phyloP scores from a whole-genome alignment of 2,113 vertebrate species.

The Tonatia bakeri region DNA sequence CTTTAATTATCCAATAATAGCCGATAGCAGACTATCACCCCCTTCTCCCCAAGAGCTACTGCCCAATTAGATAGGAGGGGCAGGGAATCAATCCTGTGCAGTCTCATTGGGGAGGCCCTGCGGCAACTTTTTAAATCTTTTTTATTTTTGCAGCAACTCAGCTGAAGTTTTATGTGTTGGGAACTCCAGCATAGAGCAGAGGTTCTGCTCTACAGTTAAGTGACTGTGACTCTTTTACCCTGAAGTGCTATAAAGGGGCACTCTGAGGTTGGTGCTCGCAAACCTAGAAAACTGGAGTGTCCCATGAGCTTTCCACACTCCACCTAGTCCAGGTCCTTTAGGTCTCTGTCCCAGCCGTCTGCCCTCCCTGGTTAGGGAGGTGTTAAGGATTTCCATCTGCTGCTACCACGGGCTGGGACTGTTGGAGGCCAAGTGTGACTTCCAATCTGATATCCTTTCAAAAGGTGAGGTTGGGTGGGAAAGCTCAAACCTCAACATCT shows the following conservation, averaged over 20 bases:
- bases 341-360: not conserved
- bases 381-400: not conserved
- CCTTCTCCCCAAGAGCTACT: not conserved
- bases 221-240: not conserved
- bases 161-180: rapidly evolving
- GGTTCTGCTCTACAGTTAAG: not conserved
- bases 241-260: not conserved
- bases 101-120: not conserved
- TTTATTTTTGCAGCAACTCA: rapidly evolving
- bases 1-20: not conserved
- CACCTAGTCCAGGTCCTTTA: not conserved
- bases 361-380: not conserved
- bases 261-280: not conserved
- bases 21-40: not conserved
- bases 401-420: not conserved
- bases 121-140: rapidly evolving
- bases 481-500: not conserved
- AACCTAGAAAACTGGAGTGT: not conserved
- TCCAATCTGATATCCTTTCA: not conserved
- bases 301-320: not conserved
- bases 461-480: not conserved
- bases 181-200: rapidly evolving
- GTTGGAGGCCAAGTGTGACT: not conserved
- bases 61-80: not conserved
- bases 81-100: not conserved